phyloP scores from a whole-genome alignment of 2,888 invertebrate species.

The Drosophila cognata region DNA sequence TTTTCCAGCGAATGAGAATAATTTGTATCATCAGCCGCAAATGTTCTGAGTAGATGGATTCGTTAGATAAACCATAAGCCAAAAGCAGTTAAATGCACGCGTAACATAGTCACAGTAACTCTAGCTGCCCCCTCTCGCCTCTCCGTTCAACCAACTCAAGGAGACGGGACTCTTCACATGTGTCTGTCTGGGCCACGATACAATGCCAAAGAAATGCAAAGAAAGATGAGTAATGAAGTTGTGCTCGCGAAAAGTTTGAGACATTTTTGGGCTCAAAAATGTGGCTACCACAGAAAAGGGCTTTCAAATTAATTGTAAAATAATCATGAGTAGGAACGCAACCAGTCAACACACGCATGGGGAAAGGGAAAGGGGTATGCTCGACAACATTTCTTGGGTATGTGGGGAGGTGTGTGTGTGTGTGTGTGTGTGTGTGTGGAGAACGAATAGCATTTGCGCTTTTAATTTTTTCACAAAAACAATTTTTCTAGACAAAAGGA shows the following conservation, averaged over 20 bases:
- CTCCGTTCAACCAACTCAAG: too few species aligned
- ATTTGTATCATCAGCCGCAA: neutral
- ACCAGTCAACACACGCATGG: slow-evolving; percentile 13
- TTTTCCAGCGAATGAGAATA: neutral
- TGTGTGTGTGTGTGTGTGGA: neutral
- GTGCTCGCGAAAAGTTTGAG: slow-evolving; percentile 36
- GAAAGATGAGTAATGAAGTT: slow-evolving; percentile 59
- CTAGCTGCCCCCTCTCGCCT: too few species aligned
- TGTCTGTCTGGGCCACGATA: slow-evolving; percentile 24
- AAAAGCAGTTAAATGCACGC: slow-evolving; percentile 26
- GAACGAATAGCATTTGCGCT: slow-evolving; percentile 47
- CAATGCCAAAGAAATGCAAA: slow-evolving; percentile 10
- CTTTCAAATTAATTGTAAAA: slow-evolving; percentile 78
- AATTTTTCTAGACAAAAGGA: slow-evolving; percentile 57
- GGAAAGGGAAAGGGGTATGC: slow-evolving; percentile 2
- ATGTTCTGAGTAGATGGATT: slow-evolving; percentile 3
- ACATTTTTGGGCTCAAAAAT: slow-evolving; percentile 45
- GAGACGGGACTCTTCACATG: slow-evolving; percentile 1
- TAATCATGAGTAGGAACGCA: slow-evolving; percentile 67
- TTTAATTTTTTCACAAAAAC: slow-evolving; percentile 54
- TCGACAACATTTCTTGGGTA: neutral
- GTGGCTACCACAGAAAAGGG: slow-evolving; percentile 51
- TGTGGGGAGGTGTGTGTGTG: neutral
- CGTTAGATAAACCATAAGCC: slow-evolving; percentile 19
- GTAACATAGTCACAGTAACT: slow-evolving; percentile 9